Evolutionary conservation across 2,113 vertebrate genomes (phyloP), one percentile per base, ranked within the genome.

Genomic region (Taurulus bubalis): DNA sequence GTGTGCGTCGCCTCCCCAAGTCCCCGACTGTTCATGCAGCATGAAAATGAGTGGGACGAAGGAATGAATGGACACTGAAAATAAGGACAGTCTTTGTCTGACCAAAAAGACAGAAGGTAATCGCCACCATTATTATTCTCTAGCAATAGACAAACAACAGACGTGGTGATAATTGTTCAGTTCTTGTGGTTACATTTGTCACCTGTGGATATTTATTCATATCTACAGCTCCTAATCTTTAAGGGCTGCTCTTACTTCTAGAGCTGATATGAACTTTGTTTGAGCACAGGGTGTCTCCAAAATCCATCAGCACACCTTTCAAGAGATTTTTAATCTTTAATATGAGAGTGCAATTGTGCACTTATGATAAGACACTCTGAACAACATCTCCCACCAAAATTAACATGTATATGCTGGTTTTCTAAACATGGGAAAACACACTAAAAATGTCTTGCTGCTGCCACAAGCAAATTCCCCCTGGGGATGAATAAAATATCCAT

Each of bases 61-160:
- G 36, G 63, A 86, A 84, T 83, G 79, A 92, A 89, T 74, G 76
- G 53, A 70, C 64, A 47, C 45, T 26, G 70, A 59, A 42, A 40
- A 85, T 77, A 91, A 91, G 65, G 70, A 73, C 70, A 49, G 70
- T 67, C 70, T 79, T 85, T 85, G 80, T 85, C 47, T 68, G 36
- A 26, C 30, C 60, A 53, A 71, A 83, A 36, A 67, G 20, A 80
- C 72, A 79, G 73, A 85, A 79, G 42, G 73, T 82, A n/a, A 72
- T 74, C 49, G 73, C 8, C 32, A 51, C 28, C 22, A 51, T 55
- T 75, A 77, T 73, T 60, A 75, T 64, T 75, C 32, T 62, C 11
- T 30, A 26, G 47, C n/a, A 0, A 14, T 28, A 68, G 12, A 60
- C 59, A 69, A 75, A 77, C 63, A 70, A 45, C n/a, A 24, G 32